Conservation (phyloP, 2,888 invertebrate genomes). For the Ectropis crepuscularia region DNA sequence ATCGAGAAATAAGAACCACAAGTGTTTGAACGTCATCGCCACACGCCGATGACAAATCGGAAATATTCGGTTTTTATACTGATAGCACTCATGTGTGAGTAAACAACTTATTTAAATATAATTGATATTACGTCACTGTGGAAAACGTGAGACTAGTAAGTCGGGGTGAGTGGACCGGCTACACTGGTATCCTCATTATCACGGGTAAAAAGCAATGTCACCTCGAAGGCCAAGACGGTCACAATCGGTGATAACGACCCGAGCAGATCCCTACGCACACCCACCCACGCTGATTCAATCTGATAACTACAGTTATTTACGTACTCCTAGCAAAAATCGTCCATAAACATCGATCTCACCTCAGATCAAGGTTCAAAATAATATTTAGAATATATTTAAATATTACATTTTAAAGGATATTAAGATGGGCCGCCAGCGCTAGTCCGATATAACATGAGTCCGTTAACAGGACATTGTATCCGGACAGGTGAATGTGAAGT, state of each 20-base stretch:
- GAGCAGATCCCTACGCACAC: constrained; percentile 46
- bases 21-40: constrained; percentile 6
- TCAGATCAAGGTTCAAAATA: constrained; percentile 14
- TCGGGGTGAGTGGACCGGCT: constrained; percentile 35
- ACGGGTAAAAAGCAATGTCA: constrained; percentile 58
- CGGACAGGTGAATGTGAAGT: constrained; percentile 33
- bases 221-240: constrained; percentile 50
- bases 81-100: constrained; percentile 29
- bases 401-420: constrained; percentile 12
- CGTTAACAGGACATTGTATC: constrained; percentile 38
- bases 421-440: constrained; percentile 17
- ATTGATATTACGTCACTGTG: constrained; percentile 31
- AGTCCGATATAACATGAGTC: constrained; percentile 33
- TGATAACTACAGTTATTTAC: constrained; percentile 30
- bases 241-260: constrained; percentile 56
- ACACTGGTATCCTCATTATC: constrained; percentile 52
- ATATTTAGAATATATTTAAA: constrained; percentile 14
- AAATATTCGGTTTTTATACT: constrained; percentile 4
- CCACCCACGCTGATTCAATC: constrained; percentile 43
- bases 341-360: constrained; percentile 14
- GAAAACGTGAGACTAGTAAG: constrained; percentile 20
- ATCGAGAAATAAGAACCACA: constrained; percentile 3
- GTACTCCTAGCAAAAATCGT: constrained; percentile 19
- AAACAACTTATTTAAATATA: constrained; percentile 37
- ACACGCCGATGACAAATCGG: constrained; percentile 6